Conservation (phyloP, 2,797 vertebrate species). For the Silurus aristotelis region DNA sequence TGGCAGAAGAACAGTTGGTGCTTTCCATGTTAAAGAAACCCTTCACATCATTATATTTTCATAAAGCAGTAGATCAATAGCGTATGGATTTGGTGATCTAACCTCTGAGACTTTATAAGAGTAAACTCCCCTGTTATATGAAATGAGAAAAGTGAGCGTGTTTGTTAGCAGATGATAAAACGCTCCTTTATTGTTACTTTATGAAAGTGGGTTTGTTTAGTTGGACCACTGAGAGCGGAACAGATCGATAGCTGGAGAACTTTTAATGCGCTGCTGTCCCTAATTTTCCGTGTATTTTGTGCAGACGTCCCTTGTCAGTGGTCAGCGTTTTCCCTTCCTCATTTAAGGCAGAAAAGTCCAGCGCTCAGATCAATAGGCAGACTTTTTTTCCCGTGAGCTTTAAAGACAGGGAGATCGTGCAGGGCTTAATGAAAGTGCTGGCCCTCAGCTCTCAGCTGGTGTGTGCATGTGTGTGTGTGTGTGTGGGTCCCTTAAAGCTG, state of each 20-base stretch:
- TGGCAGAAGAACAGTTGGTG: too few relatives aligned
- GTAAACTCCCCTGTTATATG: neutral
- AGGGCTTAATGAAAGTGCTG: conserved; percentile 51
- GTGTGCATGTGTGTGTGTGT: conserved; percentile 18
- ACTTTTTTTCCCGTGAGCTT: conserved; percentile 46
- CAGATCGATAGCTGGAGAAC: conserved; percentile 8
- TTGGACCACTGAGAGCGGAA: neutral
- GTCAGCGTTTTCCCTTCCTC: conserved; percentile 50
- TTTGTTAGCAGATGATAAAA: conserved; percentile 13
- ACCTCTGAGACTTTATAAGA: neutral
- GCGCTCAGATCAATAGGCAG: conserved; percentile 55
- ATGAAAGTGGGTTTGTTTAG: conserved; percentile 9
- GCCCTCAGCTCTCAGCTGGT: conserved; percentile 10
- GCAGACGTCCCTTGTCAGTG: conserved; percentile 38
- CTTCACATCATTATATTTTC: neutral
- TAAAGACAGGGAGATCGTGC: conserved; percentile 49
- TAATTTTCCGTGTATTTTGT: conserved; percentile 28
- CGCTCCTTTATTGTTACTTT: conserved; percentile 12
- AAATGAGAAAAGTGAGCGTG: neutral
- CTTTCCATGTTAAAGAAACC: neutral
- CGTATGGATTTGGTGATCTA: neutral
- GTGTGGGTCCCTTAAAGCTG: conserved; percentile 14
- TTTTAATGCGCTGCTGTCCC: conserved; percentile 10
- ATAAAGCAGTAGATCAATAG: neutral
- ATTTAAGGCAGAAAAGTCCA: conserved; percentile 46